These are phyloP conservation scores for Acleris sparsana DNA, from an alignment of 2,888 invertebrate genomes.

Conservation along the genomic window DNA sequence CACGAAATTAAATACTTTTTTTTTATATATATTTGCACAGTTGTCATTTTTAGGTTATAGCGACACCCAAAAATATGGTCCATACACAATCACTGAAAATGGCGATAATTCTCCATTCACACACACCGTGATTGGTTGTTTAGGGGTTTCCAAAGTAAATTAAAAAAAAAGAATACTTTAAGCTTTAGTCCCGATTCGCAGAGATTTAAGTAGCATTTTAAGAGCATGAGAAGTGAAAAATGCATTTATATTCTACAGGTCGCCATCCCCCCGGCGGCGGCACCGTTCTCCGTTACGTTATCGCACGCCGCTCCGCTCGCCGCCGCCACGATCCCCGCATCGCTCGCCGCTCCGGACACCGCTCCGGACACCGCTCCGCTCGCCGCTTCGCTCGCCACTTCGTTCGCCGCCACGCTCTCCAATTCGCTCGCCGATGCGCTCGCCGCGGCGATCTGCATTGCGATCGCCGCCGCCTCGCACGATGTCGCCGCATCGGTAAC, in stretches of 20 bases:
- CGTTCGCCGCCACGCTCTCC: constrained; percentile 52
- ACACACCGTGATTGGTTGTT: too few species aligned
- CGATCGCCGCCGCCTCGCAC: constrained; percentile 57
- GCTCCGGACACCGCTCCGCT: constrained; percentile 48
- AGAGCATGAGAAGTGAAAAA: too few species aligned
- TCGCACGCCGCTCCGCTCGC: constrained; percentile 60
- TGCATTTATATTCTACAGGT: constrained; percentile 48
- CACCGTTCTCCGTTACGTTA: constrained; percentile 73
- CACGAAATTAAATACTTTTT: too few species aligned
- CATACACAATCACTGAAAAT: too few species aligned
- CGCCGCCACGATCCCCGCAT: constrained; percentile 44
- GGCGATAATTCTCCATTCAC: too few species aligned
- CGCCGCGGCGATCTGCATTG: constrained; percentile 51
- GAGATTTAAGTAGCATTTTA: too few species aligned
- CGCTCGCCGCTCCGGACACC: constrained; percentile 39
- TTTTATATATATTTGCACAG: too few species aligned
- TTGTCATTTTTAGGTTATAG: too few species aligned
- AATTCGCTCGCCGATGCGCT: constrained; percentile 55
- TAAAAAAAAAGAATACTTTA: too few species aligned
- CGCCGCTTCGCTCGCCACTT: constrained; percentile 48
- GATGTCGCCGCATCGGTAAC: constrained; percentile 65
- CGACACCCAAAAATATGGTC: too few species aligned
- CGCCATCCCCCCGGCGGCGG: constrained; percentile 78
- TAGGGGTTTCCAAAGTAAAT: too few species aligned
- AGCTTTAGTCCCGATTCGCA: too few species aligned